These are phyloP conservation scores for Microplitis demolitor DNA, from an alignment of 1,140 invertebrate species.

Conservation along the genomic window DNA sequence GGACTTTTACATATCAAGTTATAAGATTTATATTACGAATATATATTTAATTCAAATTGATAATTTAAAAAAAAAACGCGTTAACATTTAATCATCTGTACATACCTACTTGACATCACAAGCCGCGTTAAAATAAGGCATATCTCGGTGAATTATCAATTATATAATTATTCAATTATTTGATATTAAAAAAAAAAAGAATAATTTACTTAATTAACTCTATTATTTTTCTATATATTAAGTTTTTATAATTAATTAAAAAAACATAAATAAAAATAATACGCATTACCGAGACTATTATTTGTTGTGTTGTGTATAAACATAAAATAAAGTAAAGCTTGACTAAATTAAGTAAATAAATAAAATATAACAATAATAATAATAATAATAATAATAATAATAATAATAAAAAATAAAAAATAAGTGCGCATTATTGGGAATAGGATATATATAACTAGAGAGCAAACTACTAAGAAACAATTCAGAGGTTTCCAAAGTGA, in stretches of 20 bases:
- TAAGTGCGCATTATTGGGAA: background rate
- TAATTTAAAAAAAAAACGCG: too few relatives aligned
- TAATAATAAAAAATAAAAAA: background rate
- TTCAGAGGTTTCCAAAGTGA: constrained; percentile 1
- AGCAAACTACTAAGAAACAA: background rate
- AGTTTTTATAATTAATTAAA: too few relatives aligned
- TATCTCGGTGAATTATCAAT: constrained; percentile 60
- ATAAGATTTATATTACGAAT: background rate
- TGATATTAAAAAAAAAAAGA: background rate
- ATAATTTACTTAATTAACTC: too few relatives aligned
- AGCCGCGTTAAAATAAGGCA: constrained; percentile 63
- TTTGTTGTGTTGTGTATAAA: too few relatives aligned
- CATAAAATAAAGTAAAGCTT: constrained; percentile 60
- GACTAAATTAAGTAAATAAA: constrained; percentile 52
- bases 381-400: constrained; percentile 8
- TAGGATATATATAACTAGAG: background rate
- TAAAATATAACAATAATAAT: constrained; percentile 13
- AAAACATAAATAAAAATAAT: too few relatives aligned
- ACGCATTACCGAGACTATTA: too few relatives aligned
- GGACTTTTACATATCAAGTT: background rate
- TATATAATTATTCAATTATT: constrained; percentile 26
- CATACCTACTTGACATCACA: constrained; percentile 63
- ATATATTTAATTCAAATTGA: too few relatives aligned
- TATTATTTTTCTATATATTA: too few relatives aligned
- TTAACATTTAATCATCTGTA: constrained; percentile 17